Evolutionary conservation across 2,888 invertebrate genomes (phyloP), one percentile per base, ranked within the genome.

Genomic region (Lepidocyrtoides sp.): DNA sequence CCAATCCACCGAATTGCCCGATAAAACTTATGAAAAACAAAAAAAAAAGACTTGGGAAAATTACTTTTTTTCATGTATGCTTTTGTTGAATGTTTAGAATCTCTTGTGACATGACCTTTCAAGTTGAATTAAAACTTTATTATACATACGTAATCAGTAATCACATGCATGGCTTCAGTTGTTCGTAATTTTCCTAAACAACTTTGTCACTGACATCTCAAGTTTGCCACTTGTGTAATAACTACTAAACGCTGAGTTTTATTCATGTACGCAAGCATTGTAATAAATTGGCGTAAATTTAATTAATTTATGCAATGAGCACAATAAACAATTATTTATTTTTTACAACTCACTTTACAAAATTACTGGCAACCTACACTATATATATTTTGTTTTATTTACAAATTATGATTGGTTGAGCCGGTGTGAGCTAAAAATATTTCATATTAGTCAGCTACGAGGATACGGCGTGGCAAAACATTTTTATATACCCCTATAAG

Each of bases 11-110:
- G 72, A 17, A 41, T 66, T 41, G 12, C n/a, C n/a, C 1, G 29
- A n/a, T 48, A 77, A n/a, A 26, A 36, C 77, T 41, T 8, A 17
- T 10, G 20, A 81, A 14, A 60, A 81, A 51, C 23, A 48, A 51
- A 77, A 51, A 69, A 23, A 48, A 48, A 72, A 72, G 44, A 72
- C 20, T 32, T 36, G 14, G 17, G 20, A 44, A 44, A 75, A 48
- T 44, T 44, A 48, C 36, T 32, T 44, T 7, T 20, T 36, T 0
- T 8, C 12, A 10, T 36, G 60, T 2, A 7, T 20, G 23, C 20
- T 66, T 41, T 69, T 69, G 41, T 51, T 17, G 26, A 48, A 48
- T 48, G 36, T 7, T 36, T 36, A 36, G 36, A 36, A 7, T n/a
- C 17, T 54, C 17, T 54, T 54, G 12, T 54, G 54, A 17, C 5